Base-by-base conservation (phyloP, 2,888 invertebrate species). In the Urechis unicinctus region DNA sequence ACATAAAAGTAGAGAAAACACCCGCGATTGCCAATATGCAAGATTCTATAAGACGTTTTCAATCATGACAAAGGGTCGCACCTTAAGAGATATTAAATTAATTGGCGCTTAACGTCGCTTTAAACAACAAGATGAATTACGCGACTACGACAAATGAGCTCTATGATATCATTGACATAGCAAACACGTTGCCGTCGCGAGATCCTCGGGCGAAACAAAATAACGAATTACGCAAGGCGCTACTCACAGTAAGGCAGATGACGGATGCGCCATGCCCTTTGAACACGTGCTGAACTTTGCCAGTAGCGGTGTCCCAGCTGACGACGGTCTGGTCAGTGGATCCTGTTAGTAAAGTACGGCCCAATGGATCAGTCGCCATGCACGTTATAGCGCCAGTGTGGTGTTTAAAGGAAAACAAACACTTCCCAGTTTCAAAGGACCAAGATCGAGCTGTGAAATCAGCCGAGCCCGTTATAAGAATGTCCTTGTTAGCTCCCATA, bases 351-450 rank as follows among this genome's bases (percentile, higher is more conserved):
- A 82, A 65, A 13, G 72, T 30, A 30, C 49, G 53, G 2, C 79
- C 80, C 5, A 64, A 60, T 0, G 70, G 61, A 65, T 81, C 80
- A 1, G 77, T 74, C 2, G 76, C 74, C 77, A 82, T 76, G 62
- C 78, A 78, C 52, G 78, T 80, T 48, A 82, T 73, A 1, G 81
- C 78, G 1, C 77, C 79, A 2, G 68, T 72, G 66, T 82, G 82
- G 2, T 80, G 81, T 57, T 72, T 72, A 61, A 75, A 73, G 26
- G 69, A 69, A 55, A 71, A 68, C 50, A 78, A 57, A 54, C 70
- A 69, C 56, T 77, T 72, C 5, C 78, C 78, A 9, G 71, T 73
- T 56, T 78, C 77, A 55, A 78, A 77, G 56, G 75, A 74, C 78
- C 78, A 78, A 1, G 74, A 66, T 44, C 73, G 65, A 17, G 78